phyloP scores from a whole-genome alignment of 2,113 vertebrate genomes.

The Chaetodon auriga region DNA sequence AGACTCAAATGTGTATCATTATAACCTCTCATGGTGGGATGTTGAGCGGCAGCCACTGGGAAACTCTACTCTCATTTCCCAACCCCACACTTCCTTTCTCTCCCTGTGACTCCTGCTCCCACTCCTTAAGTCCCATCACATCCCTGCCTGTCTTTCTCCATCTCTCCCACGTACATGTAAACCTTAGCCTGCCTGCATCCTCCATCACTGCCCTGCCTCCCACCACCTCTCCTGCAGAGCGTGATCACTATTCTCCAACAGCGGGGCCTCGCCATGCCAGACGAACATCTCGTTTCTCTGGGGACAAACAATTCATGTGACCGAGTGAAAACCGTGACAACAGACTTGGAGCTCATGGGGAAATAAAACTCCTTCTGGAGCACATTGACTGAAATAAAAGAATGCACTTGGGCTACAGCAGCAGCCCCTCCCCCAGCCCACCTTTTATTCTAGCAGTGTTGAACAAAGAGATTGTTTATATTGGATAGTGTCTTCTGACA shows the following conservation, averaged over 20 bases:
- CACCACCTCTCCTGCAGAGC: conserved; percentile 15
- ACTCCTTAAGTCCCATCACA: conserved; percentile 49
- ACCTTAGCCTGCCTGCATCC: conserved; percentile 44
- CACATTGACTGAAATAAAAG: conserved; percentile 56
- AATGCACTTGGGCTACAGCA: conserved; percentile 23
- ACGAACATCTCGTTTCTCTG: conserved; percentile 7
- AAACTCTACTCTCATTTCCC: conserved; percentile 70
- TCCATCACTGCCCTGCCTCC: conserved; percentile 52
- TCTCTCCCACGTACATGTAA: conserved; percentile 50
- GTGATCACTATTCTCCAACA: conserved; percentile 5
- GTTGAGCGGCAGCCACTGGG: conserved; percentile 62
- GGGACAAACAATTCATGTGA: conserved; percentile 34
- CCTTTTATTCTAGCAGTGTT: conserved; percentile 50
- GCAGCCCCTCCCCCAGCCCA: conserved; percentile 47
- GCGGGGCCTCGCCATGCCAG: neutral
- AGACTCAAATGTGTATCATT: conserved; percentile 14
- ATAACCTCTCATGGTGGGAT: conserved; percentile 28
- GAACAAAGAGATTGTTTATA: conserved; percentile 69
- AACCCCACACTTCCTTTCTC: conserved; percentile 77
- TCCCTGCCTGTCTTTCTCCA: conserved; percentile 27
- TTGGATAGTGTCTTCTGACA: conserved; percentile 56
- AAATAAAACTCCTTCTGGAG: conserved; percentile 25
- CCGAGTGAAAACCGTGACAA: conserved; percentile 44
- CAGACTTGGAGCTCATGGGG: conserved; percentile 10
- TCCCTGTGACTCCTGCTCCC: conserved; percentile 47